Base-by-base conservation (phyloP, 2,113 vertebrate genomes). In the Pollimyrus isidori region DNA sequence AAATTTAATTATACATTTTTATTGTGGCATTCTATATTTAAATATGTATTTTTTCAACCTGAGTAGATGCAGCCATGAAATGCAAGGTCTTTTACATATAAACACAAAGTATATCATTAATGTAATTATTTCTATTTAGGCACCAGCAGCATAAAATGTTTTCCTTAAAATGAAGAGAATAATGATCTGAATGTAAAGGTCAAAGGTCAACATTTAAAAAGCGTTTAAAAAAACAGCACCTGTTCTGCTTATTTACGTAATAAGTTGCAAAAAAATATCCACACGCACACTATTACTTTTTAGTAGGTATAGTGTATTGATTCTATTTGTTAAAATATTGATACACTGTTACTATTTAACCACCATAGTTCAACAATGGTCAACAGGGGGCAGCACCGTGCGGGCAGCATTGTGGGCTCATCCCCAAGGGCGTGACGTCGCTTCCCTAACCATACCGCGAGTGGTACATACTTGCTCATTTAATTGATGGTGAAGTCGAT, bases 1-100 rank as follows among this genome's bases (percentile, higher is more conserved):
- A 89, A 69, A 90, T 45, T 69, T 93, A 90, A 93, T 94, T 92
- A 93, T 88, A 91, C 89, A 93, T 90, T 86, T 90, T 88, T 62
- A 90, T 62, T 7, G 53, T 86, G 49, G 58, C 88, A 90, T 92
- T 92, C 91, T 85, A 91, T 91, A 90, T 89, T 90, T 45, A 93
- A 88, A 69, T 2, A 87, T 65, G 39, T 53, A 21, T 35, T 92
- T 93, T 53, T 39, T 84, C 21, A 9, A 21, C 83, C 50, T 73
- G 76, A 3, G 87, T 85, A 69, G 87, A 86, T 13, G 89, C 13
- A 45, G 85, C 65, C 88, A 88, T 89, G 86, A 91, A 88, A 90
- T 45, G 86, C 23, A 91, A 80, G 30, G 39, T 82, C 76, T 82
- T 6, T 82, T 45, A 45, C 6, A 42, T 42, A 45, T 45, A 82